A percentile compares a stretch with the other conserved stretches of the same genome.
These are phyloP conservation scores for Eclectus roratus DNA, from an alignment of 2,113 vertebrate species.

Conservation along the genomic window DNA sequence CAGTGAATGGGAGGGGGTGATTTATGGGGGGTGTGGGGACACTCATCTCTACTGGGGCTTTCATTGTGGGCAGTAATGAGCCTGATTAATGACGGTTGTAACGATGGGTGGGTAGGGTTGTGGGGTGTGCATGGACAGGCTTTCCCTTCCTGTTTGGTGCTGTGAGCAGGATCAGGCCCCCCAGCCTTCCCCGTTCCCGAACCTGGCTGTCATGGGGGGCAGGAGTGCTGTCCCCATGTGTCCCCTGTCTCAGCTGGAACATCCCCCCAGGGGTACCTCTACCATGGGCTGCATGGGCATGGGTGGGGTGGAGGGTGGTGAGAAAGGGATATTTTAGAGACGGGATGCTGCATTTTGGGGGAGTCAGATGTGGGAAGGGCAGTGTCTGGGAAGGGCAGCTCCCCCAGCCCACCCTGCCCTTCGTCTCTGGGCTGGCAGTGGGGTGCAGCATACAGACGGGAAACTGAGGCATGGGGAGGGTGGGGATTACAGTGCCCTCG, in stretches of 20 bases:
- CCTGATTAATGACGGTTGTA: not conserved
- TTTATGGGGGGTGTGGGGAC: slow-evolving; percentile 1
- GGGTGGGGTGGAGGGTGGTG: not conserved
- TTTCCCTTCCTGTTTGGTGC: not conserved
- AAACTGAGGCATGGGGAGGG: not conserved
- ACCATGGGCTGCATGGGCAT: not conserved
- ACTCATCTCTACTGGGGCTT: not conserved
- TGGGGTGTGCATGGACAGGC: accelerated
- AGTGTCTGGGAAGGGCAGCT: not conserved
- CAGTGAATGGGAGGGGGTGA: slow-evolving; percentile 8
- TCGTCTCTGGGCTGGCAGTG: not conserved
- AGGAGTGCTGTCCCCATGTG: not conserved
- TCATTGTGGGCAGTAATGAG: not conserved
- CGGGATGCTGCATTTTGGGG: not conserved
- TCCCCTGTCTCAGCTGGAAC: not conserved
- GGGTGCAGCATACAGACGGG: not conserved
- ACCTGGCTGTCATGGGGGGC: not conserved
- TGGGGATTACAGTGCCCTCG: not conserved
- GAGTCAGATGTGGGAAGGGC: not conserved
- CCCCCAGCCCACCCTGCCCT: accelerated
- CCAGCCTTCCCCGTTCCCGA: not conserved
- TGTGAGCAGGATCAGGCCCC: not conserved
- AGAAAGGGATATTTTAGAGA: not conserved
- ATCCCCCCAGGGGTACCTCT: not conserved
- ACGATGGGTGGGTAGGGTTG: not conserved